Conservation (phyloP, 2,797 vertebrate species). For the Eospalax fontanierii region DNA sequence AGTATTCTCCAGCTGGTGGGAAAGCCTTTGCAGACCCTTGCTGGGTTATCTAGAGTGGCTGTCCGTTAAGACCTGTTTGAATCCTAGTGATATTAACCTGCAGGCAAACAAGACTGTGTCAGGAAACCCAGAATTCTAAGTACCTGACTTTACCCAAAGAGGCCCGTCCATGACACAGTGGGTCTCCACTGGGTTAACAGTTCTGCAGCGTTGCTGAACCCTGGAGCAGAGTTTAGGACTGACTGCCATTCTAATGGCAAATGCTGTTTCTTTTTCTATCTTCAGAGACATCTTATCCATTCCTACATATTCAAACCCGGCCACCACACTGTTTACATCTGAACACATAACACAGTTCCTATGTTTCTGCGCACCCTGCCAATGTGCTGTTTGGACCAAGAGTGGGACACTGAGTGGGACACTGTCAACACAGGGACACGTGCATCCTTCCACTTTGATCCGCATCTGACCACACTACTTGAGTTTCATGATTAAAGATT, state of each 20-base stretch:
- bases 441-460: neutral
- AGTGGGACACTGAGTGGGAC: too few relatives aligned
- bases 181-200: neutral
- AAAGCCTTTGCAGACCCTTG: neutral
- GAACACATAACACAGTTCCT: neutral
- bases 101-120: neutral
- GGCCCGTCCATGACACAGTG: accelerated
- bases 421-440: neutral
- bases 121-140: neutral
- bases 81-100: neutral
- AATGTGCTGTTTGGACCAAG: neutral
- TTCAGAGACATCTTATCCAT: neutral
- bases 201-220: neutral
- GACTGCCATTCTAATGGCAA: neutral
- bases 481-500: neutral
- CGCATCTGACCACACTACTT: neutral
- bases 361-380: neutral
- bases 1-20: neutral
- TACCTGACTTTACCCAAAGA: neutral
- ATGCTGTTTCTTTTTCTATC: neutral
- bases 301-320: neutral
- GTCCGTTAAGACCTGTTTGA: neutral
- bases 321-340: neutral
- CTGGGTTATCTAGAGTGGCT: neutral
- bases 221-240: neutral